A percentile compares a stretch with the other conserved stretches of the same genome.
Conservation (phyloP, 2,113 vertebrate genomes). For the Scartelaos histophorus region DNA sequence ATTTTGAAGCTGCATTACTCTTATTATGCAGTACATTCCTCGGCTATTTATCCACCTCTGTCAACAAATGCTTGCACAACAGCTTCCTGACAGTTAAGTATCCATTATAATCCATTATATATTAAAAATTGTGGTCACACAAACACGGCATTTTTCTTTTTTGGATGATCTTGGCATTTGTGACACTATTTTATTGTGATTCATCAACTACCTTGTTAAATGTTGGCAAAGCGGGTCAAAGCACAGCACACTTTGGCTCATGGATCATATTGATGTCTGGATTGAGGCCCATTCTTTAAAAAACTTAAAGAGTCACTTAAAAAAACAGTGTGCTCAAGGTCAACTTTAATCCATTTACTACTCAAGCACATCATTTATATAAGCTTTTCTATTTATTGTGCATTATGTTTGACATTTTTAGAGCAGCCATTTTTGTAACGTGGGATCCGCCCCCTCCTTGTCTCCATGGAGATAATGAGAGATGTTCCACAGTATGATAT, state of each 20-base stretch:
- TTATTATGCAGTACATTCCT: too few relatives aligned
- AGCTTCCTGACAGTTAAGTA: background rate
- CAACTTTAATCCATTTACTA: background rate
- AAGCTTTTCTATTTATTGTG: background rate
- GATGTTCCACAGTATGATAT: too few relatives aligned
- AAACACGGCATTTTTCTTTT: background rate
- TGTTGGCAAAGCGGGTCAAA: background rate
- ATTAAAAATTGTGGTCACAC: background rate
- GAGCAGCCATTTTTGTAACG: too few relatives aligned
- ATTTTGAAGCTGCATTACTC: too few relatives aligned
- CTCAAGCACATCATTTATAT: background rate
- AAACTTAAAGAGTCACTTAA: slow-evolving; percentile 5
- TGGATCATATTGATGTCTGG: slow-evolving; percentile 11
- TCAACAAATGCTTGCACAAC: too few relatives aligned
- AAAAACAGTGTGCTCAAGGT: slow-evolving; percentile 15
- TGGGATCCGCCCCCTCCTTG: too few relatives aligned
- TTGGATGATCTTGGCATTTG: slow-evolving; percentile 4
- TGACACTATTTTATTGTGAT: slow-evolving; percentile 14
- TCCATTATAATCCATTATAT: background rate
- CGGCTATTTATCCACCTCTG: too few relatives aligned
- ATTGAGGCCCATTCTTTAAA: slow-evolving; percentile 11
- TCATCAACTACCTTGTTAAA: background rate
- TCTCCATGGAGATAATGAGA: too few relatives aligned
- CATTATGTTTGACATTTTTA: background rate
- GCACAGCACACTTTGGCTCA: slow-evolving; percentile 2